These are phyloP conservation scores for Ameiurus melas DNA, from an alignment of 2,113 vertebrate genomes.

Conservation along the genomic window DNA sequence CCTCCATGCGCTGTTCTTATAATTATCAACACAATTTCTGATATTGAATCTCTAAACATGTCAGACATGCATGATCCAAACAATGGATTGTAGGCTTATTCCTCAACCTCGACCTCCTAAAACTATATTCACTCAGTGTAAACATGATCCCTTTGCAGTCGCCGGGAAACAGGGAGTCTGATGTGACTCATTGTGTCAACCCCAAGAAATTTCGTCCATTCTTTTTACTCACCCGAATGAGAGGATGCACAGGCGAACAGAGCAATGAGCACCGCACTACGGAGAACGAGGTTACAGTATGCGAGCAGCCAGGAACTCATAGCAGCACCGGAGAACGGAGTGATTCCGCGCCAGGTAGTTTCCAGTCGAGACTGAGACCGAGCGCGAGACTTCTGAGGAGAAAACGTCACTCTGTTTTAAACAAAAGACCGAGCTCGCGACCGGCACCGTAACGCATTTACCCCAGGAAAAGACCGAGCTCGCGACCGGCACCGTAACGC, in stretches of 20 bases:
- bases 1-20: background rate
- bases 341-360: slow-evolving; percentile 19
- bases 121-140: background rate
- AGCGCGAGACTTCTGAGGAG: background rate
- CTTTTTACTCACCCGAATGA: slow-evolving; percentile 67
- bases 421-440: slow-evolving; percentile 62
- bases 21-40: background rate
- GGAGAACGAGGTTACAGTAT: slow-evolving; percentile 62
- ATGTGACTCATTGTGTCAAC: background rate
- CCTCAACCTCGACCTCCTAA: background rate
- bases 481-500: slow-evolving; percentile 58
- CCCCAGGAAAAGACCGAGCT: slow-evolving; percentile 60
- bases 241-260: slow-evolving; percentile 53
- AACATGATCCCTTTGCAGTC: background rate
- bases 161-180: background rate
- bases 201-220: background rate
- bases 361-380: background rate
- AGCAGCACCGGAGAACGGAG: slow-evolving; percentile 59
- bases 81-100: too few relatives aligned
- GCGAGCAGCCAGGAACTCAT: slow-evolving; percentile 73
- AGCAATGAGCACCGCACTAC: slow-evolving; percentile 56
- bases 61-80: background rate
- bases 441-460: slow-evolving; percentile 58
- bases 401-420: slow-evolving; percentile 50
- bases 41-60: background rate